A percentile compares a stretch with the other conserved stretches of the same genome.
Conservation (phyloP, 2,113 vertebrate genomes). For the Mustela nigripes region DNA sequence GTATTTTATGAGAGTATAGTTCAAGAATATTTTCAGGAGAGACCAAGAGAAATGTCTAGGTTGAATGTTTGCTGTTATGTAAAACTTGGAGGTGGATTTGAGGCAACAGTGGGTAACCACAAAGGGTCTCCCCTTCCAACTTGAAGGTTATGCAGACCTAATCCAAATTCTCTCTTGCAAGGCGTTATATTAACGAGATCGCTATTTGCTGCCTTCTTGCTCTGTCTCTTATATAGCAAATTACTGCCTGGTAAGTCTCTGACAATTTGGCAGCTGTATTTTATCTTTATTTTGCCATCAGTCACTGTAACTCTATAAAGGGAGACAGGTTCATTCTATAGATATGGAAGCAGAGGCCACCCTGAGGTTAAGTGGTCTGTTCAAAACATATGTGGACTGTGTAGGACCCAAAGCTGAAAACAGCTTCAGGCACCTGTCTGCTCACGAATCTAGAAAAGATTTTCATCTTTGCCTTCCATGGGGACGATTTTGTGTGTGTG, state of each 20-base stretch:
- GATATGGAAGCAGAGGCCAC: not conserved
- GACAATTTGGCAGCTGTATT: not conserved
- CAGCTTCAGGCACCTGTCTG: not conserved
- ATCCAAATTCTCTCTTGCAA: not conserved
- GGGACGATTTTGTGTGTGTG: not conserved
- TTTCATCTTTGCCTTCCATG: not conserved
- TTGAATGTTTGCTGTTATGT: not conserved
- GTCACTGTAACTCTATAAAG: not conserved
- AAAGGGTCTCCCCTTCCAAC: not conserved
- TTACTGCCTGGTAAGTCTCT: not conserved
- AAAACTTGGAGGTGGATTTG: not conserved
- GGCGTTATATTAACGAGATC: not conserved
- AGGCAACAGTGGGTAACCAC: not conserved
- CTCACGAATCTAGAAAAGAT: not conserved
- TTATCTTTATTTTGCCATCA: conserved; percentile 54
- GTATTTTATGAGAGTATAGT: conserved; percentile 2
- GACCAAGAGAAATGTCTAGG: not conserved
- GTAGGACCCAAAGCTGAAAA: not conserved
- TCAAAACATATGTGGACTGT: not conserved
- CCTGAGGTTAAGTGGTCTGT: conserved; percentile 20
- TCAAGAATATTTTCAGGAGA: conserved; percentile 47
- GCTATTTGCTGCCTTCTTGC: not conserved
- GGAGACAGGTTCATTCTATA: not conserved
- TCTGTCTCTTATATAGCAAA: not conserved
- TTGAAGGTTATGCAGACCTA: not conserved